Base-by-base conservation (phyloP, 2,888 invertebrate genomes). In the Homarus gammarus region DNA sequence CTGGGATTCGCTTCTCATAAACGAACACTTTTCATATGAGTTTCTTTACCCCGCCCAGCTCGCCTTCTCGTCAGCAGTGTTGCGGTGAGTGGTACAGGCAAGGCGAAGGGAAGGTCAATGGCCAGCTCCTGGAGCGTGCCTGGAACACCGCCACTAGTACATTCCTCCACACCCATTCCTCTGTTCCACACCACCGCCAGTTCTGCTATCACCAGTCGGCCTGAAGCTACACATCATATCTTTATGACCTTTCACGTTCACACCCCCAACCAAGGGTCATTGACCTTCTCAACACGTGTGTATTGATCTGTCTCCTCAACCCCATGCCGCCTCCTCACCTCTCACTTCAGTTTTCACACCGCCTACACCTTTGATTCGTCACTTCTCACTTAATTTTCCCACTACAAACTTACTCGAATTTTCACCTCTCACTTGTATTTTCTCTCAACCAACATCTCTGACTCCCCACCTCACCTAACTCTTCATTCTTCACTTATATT, bases 211-310 rank as follows among this genome's bases (percentile, higher is more conserved):
- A 5, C 22, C 22, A 12, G 18, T 22, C 1, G 56, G 22, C 5
- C 22, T 12, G 5, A 22, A 12, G 22, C 18, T 22, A 3, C 56
- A 56, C 56, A 56, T 22, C 56, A 56, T 3, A 56, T 12, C 5
- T 12, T 5, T 18, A 12, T 56, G 56, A 22, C 56, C 56, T 56
- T 56, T 12, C 6, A 56, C 5, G 22, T 22, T 5, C 56, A 56
- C 56, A 12, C 18, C 22, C 15, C 56, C 15, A 0, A 5, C 56
- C 56, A 56, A 15, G 56, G 73, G 73, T 73, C 38, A 15, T 15
- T 38, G 38, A 73, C 73, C 73, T 73, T 73, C 73, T 38, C 12
- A 38, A 38, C 73, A 73, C 73, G 73, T 73, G 73, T 36, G 22
- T 73, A 73, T 73, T 73, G 73, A 73, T 73, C 38, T 73, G 15